Conservation (phyloP, 1,140 invertebrate species). For the Danaus melanippus region DNA sequence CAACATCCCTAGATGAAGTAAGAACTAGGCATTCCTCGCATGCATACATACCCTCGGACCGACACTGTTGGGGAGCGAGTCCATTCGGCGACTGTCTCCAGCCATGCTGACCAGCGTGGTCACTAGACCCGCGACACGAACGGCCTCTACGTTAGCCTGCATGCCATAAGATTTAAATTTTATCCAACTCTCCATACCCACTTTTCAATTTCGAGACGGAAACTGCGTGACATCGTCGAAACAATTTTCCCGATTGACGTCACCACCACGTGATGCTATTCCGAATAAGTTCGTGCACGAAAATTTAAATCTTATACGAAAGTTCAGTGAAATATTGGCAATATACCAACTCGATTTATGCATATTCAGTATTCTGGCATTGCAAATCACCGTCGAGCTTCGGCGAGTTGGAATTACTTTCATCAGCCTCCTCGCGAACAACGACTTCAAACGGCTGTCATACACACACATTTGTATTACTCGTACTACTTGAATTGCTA, state of each 20-base stretch:
- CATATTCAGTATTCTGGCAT: conserved; percentile 12
- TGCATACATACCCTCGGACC: conserved; percentile 67
- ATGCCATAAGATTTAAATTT: conserved; percentile 68
- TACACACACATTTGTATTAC: conserved; percentile 8
- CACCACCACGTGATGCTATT: conserved; percentile 16
- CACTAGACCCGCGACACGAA: conserved; percentile 81
- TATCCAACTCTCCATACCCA: conserved; percentile 37
- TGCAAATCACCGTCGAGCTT: conserved; percentile 3
- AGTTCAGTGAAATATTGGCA: conserved; percentile 21
- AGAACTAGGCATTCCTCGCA: conserved; percentile 23
- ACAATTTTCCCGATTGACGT: conserved; percentile 15
- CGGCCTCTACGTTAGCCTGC: conserved; percentile 78
- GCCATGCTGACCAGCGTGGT: conserved; percentile 83
- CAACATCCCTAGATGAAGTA: conserved; percentile 11
- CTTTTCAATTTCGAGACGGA: conserved; percentile 20
- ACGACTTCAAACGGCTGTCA: conserved; percentile 6
- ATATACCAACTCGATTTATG: conserved; percentile 18
- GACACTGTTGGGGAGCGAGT: conserved; percentile 63
- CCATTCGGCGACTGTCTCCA: conserved; percentile 69
- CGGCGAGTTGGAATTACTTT: conserved; percentile 11
- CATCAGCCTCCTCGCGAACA: conserved; percentile 12
- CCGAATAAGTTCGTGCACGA: conserved; percentile 26
- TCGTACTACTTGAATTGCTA: conserved; percentile 14
- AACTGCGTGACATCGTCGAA: conserved; percentile 7
- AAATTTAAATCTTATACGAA: conserved; percentile 64